Evolutionary conservation across 2,113 vertebrate genomes (phyloP), one percentile per base, ranked within the genome.

Genomic region (Electrona antarctica): DNA sequence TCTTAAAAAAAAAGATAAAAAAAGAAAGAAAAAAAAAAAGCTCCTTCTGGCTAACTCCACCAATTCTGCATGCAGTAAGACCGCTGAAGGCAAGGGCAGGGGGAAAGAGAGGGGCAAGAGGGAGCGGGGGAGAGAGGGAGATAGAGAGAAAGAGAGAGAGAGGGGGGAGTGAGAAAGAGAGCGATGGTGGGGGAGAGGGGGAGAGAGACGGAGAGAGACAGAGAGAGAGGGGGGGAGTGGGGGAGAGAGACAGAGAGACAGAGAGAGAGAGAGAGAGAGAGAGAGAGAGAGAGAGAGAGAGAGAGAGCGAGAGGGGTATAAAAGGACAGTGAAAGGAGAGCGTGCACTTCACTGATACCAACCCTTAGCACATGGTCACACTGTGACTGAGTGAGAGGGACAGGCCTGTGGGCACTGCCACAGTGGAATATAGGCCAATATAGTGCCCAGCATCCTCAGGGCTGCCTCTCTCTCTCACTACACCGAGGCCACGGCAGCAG

Each of bases 291-390:
- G 83, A 12, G 61, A 66, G 72, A 76, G 69, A 74, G 71, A 84
- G 70, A 78, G 84, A 79, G 64, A 60, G 68, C 78, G 79, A 65
- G 72, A 78, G 81, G 5, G 3, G 33, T 41, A 41, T 41, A 75
- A 68, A 58, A 78, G 71, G 80, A 67, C 72, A 81, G 70, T 57
- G 54, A 74, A 80, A 78, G 73, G 75, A 67, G 78, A 87, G 86
- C 82, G 88, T 90, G 88, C 85, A 64, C 79, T 84, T 82, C 73
- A 73, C 89, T 88, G 90, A 92, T 92, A 92, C 76, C 85, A 79
- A 76, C 82, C 76, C 78, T 65, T 75, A 75, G 67, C 85, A 66
- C 12, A 67, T 78, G 50, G 83, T 87, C 73, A 85, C 89, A 83
- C 78, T 85, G 58, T 76, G 82, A 82, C 70, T 83, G 86, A 88